Percentiles rank a stretch among this genome's conserved stretches.
Evolutionary conservation across 2,888 invertebrate genomes (phyloP).

Genomic region (Papilio demoleus): DNA sequence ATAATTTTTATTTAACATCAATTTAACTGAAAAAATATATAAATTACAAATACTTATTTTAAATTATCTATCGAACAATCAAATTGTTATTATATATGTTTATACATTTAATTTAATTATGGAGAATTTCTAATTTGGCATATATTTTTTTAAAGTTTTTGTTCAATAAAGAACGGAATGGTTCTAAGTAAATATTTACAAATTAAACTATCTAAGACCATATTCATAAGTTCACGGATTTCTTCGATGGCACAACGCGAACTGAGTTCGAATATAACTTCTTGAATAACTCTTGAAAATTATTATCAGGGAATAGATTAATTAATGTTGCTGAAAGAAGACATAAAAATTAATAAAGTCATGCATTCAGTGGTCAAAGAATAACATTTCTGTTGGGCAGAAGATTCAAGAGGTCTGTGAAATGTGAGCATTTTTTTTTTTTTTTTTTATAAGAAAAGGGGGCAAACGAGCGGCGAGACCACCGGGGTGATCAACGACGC

Average conservation of each 20-base stretch:
- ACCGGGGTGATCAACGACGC: too few species aligned
- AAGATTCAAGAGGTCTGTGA: too few species aligned
- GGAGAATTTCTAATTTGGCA: conserved; percentile 23
- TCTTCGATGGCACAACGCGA: conserved; percentile 66
- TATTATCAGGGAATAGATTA: conserved; percentile 91
- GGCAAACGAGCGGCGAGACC: too few species aligned
- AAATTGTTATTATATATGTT: not conserved
- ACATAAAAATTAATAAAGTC: not conserved
- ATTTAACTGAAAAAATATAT: too few species aligned
- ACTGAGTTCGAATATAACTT: conserved; percentile 88
- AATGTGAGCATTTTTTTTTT: too few species aligned
- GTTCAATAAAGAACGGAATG: not conserved
- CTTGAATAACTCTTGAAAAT: conserved; percentile 87
- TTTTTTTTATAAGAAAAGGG: too few species aligned
- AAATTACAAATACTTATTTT: too few species aligned
- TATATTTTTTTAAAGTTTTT: conserved; percentile 1
- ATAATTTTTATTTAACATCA: too few species aligned
- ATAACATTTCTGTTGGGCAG: too few species aligned
- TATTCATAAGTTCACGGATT: conserved; percentile 60
- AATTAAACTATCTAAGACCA: conserved; percentile 29
- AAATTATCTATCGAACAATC: too few species aligned
- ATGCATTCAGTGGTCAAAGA: too few species aligned
- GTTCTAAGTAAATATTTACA: conserved; percentile 15
- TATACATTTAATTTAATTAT: not conserved
- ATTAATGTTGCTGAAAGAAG: conserved; percentile 79